Evolutionary conservation across 1,140 invertebrate genomes (phyloP).

Genomic region (Zaprionus nigranus): DNA sequence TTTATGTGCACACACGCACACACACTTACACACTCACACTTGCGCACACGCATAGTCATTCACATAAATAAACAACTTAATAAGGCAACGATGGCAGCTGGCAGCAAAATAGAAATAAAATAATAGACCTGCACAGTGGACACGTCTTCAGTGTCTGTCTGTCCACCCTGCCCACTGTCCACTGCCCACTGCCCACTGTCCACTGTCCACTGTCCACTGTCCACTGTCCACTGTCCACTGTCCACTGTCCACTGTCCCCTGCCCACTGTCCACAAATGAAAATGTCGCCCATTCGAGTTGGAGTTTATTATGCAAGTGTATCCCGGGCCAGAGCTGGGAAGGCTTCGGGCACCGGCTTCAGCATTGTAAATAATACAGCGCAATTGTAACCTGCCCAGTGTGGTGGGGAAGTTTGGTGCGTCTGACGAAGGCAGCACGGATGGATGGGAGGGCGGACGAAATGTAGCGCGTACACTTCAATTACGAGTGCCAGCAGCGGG

Average conservation of each 20-base stretch:
- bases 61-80: constrained; percentile 79
- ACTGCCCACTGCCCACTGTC: no score
- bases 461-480: constrained; percentile 67
- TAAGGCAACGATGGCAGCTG: constrained; percentile 32
- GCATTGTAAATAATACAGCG: constrained; percentile 79
- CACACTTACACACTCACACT: constrained; percentile 48
- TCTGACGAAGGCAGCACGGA: constrained; percentile 54
- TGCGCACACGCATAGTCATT: constrained; percentile 46
- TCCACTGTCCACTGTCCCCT: no score
- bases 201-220: constrained; percentile 1
- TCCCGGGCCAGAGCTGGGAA: constrained; percentile 10
- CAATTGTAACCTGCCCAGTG: constrained; percentile 53
- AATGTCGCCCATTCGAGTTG: constrained; percentile 72
- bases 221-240: not conserved
- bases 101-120: constrained; percentile 66
- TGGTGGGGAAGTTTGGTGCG: constrained; percentile 47
- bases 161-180: not conserved
- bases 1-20: constrained; percentile 57
- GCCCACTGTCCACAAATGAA: constrained; percentile 58
- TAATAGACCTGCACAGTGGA: constrained; percentile 61
- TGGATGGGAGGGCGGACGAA: not conserved
- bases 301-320: constrained; percentile 68
- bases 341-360: not conserved
- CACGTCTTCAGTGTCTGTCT: constrained; percentile 3
- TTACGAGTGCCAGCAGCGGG: constrained; percentile 48